Base-by-base conservation (phyloP, 1,140 invertebrate genomes). In the Ips typographus region DNA sequence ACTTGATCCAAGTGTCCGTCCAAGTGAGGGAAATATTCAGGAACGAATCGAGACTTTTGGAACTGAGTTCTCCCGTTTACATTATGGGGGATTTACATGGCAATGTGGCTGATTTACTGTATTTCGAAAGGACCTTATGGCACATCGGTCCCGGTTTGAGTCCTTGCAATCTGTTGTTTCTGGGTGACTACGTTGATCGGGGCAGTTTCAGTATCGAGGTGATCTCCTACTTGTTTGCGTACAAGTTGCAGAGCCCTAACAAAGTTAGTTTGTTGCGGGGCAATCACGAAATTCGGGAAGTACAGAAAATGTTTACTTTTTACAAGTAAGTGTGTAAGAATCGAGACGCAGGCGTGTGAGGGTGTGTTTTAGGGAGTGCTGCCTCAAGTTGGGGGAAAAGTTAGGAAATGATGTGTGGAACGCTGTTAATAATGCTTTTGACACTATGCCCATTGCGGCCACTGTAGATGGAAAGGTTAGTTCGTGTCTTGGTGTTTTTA, bases 281-380 rank as follows among this genome's bases (percentile, higher is more conserved):
- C 3, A 89, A 89, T 75, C 88, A 90, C 78, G 88, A 90, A 79
- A 82, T 89, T 4, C 74, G 87, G 49, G 80, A 81, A 73, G 83
- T 90, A 4, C 90, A 92, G 80, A 85, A 87, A 77, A 87, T 87
- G 83, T 91, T 90, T 75, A 87, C 86, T 2, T 92, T 91, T 79
- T 83, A 86, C 72, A 83, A 79, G 88, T 90, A 68, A 69, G 42
- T 43, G 39, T 60, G 22, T 64, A 51, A 49, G 42, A 22, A 38
- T 55, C 52, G 2, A 55, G 37, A 4, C 5, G 44, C 4, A 55
- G 37, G 5, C 37, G 8, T 5, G 40, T 40, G 2, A n/a, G 43
- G 60, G 59, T 61, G 22, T 71, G 64, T 77, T 80, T 2, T 72
- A 86, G 84, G 22, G 85, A 87, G 74, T 91, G 90, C 74, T 64